A percentile compares a stretch with the other conserved stretches of the same genome.
Evolutionary conservation across 2,888 invertebrate genomes (phyloP).

Genomic region (Drosophila vallismaia): DNA sequence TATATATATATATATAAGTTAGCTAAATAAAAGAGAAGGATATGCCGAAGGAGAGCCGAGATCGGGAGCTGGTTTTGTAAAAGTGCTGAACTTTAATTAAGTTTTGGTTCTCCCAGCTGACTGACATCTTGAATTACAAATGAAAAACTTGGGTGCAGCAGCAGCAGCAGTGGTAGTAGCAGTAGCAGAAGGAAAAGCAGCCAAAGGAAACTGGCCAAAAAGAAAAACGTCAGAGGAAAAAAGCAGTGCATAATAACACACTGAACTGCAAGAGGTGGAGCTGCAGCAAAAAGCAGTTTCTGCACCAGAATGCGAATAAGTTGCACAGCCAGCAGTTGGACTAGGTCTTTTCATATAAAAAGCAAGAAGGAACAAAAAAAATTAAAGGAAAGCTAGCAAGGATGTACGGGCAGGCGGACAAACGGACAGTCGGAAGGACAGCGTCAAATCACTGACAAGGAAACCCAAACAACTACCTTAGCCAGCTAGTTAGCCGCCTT

Average conservation of each 20-base stretch:
- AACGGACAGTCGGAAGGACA: slow-evolving; percentile 17
- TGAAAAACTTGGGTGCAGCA: slow-evolving; percentile 79
- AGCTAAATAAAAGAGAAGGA: slow-evolving; percentile 14
- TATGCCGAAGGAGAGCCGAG: slow-evolving; percentile 6
- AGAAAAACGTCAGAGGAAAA: slow-evolving; percentile 40
- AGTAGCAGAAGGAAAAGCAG: slow-evolving; percentile 40
- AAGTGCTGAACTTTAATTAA: slow-evolving; percentile 82
- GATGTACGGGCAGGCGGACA: not conserved
- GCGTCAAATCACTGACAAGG: slow-evolving; percentile 52
- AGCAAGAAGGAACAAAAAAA: slow-evolving; percentile 7
- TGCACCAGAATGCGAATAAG: slow-evolving; percentile 70
- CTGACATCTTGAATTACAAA: slow-evolving; percentile 82
- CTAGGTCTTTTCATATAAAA: not conserved
- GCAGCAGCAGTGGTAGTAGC: slow-evolving; percentile 39
- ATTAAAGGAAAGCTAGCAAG: slow-evolving; percentile 23
- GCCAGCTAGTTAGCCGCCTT: slow-evolving; percentile 38
- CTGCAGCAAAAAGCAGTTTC: slow-evolving; percentile 47
- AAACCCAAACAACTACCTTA: slow-evolving; percentile 52
- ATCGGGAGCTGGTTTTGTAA: slow-evolving; percentile 50
- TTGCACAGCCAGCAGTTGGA: slow-evolving; percentile 60
- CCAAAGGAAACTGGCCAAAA: slow-evolving; percentile 56
- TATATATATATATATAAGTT: not conserved
- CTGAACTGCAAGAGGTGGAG: slow-evolving; percentile 68
- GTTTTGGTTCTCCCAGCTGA: slow-evolving; percentile 81
- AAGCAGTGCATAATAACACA: slow-evolving; percentile 71